Conservation (phyloP, 1,140 invertebrate species). For the Drosophila novamexicana region DNA sequence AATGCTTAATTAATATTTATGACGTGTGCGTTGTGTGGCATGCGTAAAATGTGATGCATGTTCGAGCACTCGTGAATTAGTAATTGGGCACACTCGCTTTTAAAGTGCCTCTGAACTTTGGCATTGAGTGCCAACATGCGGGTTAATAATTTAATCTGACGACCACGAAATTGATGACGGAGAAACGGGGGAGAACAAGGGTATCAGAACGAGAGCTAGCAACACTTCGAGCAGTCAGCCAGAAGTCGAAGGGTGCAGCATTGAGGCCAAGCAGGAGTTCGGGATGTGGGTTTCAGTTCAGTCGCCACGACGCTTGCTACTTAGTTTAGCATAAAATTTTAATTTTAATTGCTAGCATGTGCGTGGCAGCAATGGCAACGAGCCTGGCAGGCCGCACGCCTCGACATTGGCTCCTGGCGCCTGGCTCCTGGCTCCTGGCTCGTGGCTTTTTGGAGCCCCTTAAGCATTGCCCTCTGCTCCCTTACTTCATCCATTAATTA, state of each 20-base stretch:
- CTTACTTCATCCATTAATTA: slow-evolving; percentile 64
- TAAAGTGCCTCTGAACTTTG: slow-evolving; percentile 46
- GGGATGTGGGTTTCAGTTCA: slow-evolving; percentile 6
- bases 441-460: background rate
- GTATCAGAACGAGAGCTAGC: background rate
- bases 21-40: slow-evolving; percentile 31
- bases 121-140: slow-evolving; percentile 49
- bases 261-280: background rate
- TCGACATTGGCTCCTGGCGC: slow-evolving; percentile 1
- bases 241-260: background rate
- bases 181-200: too few relatives aligned
- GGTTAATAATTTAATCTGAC: slow-evolving; percentile 55
- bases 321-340: slow-evolving; percentile 83
- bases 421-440: background rate
- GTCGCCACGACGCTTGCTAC: slow-evolving; percentile 57
- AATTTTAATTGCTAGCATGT: slow-evolving; percentile 82
- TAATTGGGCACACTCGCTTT: slow-evolving; percentile 30
- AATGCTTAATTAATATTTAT: slow-evolving; percentile 75
- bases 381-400: slow-evolving; percentile 4
- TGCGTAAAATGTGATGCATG: slow-evolving; percentile 55
- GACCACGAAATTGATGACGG: slow-evolving; percentile 12
- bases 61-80: slow-evolving; percentile 48
- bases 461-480: background rate
- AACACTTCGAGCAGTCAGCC: background rate
- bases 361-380: slow-evolving; percentile 65